Evolutionary conservation across 2,797 vertebrate species (phyloP), one percentile per base, ranked within the genome.

Genomic region (Naso thynnoides): DNA sequence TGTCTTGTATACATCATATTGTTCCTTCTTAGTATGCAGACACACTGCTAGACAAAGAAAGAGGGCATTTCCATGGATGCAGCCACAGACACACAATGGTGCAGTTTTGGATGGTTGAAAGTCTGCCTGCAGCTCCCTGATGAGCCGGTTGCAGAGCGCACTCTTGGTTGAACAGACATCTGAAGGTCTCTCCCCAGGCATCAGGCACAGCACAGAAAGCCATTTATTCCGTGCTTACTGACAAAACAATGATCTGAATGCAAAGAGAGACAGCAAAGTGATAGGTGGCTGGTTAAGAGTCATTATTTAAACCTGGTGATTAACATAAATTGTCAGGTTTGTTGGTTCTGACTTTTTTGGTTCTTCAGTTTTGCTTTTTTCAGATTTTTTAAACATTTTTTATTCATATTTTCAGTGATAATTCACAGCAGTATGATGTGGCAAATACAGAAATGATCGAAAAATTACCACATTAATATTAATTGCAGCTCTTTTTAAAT

Each of bases 161-260:
- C 75, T 87, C 78, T 80, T 83, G 79, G 69, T 81, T 64, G 73
- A 86, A 78, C 81, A 85, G 85, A 58, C 56, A 73, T 82, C 67
- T 86, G 71, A 86, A 79, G 77, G 63, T 59, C 62, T 47, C 73
- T 60, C 63, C 64, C 73, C 74, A 54, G 80, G 73, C 36, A 0
- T 71, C n/a, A 68, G 53, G 53, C 74, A 62, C n/a, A 61, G 44
- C 60, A 62, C 74, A 83, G 71, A 84, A 70, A 78, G 21, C 38
- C 38, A n/a, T 73, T 58, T 57, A 66, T 59, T 68, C 73, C 50
- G 47, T 60, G 13, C 63, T 59, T 54, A 44, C 45, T 31, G 70
- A 70, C 61, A 73, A 54, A 71, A 59, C 65, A 67, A 53, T 29
- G 19, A 48, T 56, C 23, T 33, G 52, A 54, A 47, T 63, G 73